phyloP scores from a whole-genome alignment of 2,888 invertebrate genomes.

The Cephus sareptanus region DNA sequence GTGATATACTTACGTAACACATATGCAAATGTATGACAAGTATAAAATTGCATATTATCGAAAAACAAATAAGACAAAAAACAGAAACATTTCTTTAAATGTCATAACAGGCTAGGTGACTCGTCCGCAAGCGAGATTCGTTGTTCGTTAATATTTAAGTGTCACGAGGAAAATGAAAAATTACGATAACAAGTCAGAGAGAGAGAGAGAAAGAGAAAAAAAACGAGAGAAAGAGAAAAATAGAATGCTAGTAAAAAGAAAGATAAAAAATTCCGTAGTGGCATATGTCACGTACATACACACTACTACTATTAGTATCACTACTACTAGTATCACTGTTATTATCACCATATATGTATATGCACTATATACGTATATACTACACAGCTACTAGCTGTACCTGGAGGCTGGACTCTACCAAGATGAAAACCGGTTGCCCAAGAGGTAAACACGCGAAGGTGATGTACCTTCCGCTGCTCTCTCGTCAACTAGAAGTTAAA shows the following conservation, averaged over 20 bases:
- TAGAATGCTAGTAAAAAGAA: constrained; percentile 8
- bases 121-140: constrained; percentile 26
- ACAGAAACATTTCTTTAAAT: too few relatives aligned
- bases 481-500: constrained; percentile 28
- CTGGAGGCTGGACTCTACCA: neutral
- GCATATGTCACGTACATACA: neutral
- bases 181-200: neutral
- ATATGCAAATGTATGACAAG: too few relatives aligned
- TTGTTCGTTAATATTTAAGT: constrained; percentile 55
- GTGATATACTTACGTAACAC: too few relatives aligned
- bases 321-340: too few relatives aligned
- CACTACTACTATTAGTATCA: too few relatives aligned
- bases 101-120: too few relatives aligned
- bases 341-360: too few relatives aligned
- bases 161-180: constrained; percentile 24
- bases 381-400: too few relatives aligned
- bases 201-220: constrained; percentile 11
- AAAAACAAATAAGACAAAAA: too few relatives aligned
- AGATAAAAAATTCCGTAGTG: constrained; percentile 3
- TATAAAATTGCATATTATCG: too few relatives aligned
- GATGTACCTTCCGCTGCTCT: constrained; percentile 54
- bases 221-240: constrained; percentile 8
- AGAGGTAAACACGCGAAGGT: constrained; percentile 63
- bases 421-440: constrained; percentile 53
- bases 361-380: too few relatives aligned